phyloP scores from a whole-genome alignment of 1,140 invertebrate species.

The Samia ricini region DNA sequence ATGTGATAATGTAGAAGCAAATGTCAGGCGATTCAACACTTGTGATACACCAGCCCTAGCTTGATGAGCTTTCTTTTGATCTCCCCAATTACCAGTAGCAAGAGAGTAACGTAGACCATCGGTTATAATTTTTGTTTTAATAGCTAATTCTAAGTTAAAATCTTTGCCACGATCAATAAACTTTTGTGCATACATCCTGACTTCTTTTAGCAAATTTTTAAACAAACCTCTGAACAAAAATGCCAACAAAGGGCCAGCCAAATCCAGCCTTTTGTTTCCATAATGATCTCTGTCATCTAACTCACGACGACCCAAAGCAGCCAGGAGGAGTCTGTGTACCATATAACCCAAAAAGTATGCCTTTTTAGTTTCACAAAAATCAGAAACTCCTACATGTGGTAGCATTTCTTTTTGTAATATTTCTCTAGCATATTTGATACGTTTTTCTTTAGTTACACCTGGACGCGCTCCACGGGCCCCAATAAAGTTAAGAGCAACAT shows the following conservation, averaged over 20 bases:
- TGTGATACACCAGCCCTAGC: constrained; percentile 93
- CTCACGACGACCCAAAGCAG: constrained; percentile 96
- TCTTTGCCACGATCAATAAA: constrained; percentile 99
- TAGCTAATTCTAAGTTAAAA: constrained; percentile 97
- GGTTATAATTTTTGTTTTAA: constrained; percentile 98
- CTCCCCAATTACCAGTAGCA: constrained; percentile 99
- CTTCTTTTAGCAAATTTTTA: constrained; percentile 96
- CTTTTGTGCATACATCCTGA: constrained; percentile 98
- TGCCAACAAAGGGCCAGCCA: constrained; percentile 97
- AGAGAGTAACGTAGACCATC: constrained; percentile 98
- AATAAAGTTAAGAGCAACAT: constrained; percentile 98
- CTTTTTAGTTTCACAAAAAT: constrained; percentile 99
- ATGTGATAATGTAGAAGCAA: constrained; percentile 98
- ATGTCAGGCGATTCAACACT: constrained; percentile 97
- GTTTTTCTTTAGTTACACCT: constrained; percentile 98
- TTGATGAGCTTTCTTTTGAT: constrained; percentile 99
- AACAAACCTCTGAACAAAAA: constrained; percentile 97
- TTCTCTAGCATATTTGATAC: constrained; percentile 99
- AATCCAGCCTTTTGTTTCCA: constrained; percentile 98
- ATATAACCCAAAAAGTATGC: constrained; percentile 99
- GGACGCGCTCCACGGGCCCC: constrained; percentile 96
- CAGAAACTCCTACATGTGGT: constrained; percentile 98
- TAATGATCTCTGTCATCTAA: constrained; percentile 99
- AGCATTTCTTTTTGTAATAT: constrained; percentile 99
- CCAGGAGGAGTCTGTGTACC: constrained; percentile 96